phyloP scores from a whole-genome alignment of 2,888 invertebrate species.

The Leptopilina myrica region DNA sequence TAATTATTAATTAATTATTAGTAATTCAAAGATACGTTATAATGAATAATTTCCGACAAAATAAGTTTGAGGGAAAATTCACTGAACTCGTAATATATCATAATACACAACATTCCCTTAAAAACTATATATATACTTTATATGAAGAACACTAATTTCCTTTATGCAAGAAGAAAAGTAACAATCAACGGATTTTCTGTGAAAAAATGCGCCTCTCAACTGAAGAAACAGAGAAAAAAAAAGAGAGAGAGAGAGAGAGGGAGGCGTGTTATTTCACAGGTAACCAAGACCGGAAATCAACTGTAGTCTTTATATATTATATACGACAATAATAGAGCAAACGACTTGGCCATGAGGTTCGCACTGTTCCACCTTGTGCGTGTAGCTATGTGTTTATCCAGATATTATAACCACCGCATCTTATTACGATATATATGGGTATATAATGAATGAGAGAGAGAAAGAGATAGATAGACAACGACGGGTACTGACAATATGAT shows the following conservation, averaged over 20 bases:
- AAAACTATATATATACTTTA: no score
- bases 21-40: no score
- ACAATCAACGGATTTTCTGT: neutral
- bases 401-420: constrained; percentile 56
- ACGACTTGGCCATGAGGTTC: constrained; percentile 53
- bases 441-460: constrained; percentile 47
- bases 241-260: neutral
- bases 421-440: constrained; percentile 61
- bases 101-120: no score
- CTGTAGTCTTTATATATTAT: constrained; percentile 7
- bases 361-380: constrained; percentile 53
- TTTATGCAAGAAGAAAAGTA: neutral
- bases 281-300: constrained; percentile 42
- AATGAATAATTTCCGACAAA: no score
- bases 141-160: no score
- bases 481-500: constrained; percentile 57
- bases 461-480: constrained; percentile 40
- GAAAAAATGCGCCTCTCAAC: constrained; percentile 10
- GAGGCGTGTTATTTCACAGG: constrained; percentile 4
- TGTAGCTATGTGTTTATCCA: constrained; percentile 52
- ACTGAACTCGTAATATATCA: no score
- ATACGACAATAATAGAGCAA: neutral
- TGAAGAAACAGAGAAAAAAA: neutral
- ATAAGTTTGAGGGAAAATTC: no score
- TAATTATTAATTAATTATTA: no score